Conservation (phyloP, 1,140 invertebrate genomes). For the Pissodes strobi region DNA sequence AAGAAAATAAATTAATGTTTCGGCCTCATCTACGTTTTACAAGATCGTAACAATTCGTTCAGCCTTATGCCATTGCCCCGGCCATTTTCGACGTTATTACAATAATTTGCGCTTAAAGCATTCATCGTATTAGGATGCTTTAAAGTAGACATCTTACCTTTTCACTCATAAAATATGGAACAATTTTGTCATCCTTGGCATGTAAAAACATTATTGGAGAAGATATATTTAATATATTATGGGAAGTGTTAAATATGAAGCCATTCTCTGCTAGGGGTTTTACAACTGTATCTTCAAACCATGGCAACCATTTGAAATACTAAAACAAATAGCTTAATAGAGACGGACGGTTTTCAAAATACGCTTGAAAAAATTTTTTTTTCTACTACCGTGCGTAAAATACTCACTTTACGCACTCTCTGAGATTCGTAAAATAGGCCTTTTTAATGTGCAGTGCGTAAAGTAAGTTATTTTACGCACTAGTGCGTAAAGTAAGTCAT, state of each 20-base stretch:
- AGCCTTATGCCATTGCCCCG: background rate
- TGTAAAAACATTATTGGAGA: conserved; percentile 49
- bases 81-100: background rate
- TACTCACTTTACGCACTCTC: too few species aligned
- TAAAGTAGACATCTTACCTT: conserved; percentile 35
- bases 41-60: background rate
- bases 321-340: conserved; percentile 2
- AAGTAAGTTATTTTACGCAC: too few species aligned
- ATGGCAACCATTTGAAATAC: conserved; percentile 48
- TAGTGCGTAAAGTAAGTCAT: too few species aligned
- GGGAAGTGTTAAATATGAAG: conserved; percentile 47
- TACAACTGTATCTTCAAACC: conserved; percentile 64
- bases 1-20: too few species aligned
- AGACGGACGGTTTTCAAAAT: too few species aligned
- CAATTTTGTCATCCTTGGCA: conserved; percentile 49
- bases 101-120: background rate
- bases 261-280: conserved; percentile 64
- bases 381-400: too few species aligned
- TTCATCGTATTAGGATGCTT: background rate
- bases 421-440: too few species aligned
- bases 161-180: conserved; percentile 47
- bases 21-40: too few species aligned
- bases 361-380: background rate
- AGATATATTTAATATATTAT: conserved; percentile 39
- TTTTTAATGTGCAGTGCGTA: too few species aligned